These are phyloP conservation scores for Acromyrmex charruanus DNA, from an alignment of 1,140 invertebrate species.

Conservation along the genomic window DNA sequence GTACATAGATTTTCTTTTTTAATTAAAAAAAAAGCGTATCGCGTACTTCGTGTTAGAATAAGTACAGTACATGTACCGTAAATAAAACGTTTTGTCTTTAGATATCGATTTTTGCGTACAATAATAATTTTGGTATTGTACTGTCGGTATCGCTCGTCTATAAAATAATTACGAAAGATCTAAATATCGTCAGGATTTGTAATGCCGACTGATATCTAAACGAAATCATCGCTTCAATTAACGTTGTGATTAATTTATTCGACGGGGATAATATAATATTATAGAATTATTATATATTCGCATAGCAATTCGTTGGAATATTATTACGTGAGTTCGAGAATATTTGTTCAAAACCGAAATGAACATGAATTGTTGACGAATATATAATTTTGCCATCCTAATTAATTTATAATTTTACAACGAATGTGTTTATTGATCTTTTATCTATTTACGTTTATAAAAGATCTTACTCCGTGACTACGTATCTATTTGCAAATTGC, in stretches of 20 bases:
- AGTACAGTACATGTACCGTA: not conserved
- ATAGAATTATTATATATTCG: not conserved
- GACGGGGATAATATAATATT: no score
- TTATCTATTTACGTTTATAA: slow-evolving; percentile 1
- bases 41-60: not conserved
- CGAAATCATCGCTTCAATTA: slow-evolving; percentile 30
- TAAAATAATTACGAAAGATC: not conserved
- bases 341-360: not conserved
- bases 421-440: not conserved
- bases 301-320: not conserved
- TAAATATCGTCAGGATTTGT: not conserved
- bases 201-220: slow-evolving; percentile 15
- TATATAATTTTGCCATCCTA: not conserved
- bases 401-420: slow-evolving; percentile 28
- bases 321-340: slow-evolving; percentile 18
- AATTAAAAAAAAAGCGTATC: not conserved
- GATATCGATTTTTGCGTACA: not conserved
- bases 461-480: not conserved
- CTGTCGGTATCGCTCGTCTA: not conserved
- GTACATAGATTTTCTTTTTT: slow-evolving; percentile 1
- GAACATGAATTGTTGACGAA: not conserved
- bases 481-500: not conserved
- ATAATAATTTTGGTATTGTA: not conserved
- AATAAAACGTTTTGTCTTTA: not conserved
- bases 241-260: slow-evolving; percentile 42